A percentile compares a stretch with the other conserved stretches of the same genome.
phyloP scores from a whole-genome alignment of 2,113 vertebrate species.

The Thymallus thymallus region DNA sequence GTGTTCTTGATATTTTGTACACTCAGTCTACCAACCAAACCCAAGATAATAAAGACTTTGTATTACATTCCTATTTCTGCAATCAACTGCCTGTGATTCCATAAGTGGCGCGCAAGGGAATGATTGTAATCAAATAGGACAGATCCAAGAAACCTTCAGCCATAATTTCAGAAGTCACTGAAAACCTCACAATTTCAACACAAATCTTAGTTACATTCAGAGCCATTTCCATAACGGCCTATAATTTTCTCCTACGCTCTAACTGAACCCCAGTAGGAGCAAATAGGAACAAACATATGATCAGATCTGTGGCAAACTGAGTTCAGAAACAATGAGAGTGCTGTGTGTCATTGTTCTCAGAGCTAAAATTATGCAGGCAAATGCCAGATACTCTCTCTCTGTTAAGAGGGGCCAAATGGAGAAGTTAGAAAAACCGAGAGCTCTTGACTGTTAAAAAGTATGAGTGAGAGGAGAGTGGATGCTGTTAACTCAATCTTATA shows the following conservation, averaged over 20 bases:
- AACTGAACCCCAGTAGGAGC: background rate
- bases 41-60: too few species aligned
- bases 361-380: background rate
- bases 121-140: too few species aligned
- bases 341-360: background rate
- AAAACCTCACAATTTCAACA: background rate
- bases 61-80: too few species aligned
- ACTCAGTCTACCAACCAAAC: too few species aligned
- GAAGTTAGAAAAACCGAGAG: background rate
- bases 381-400: background rate
- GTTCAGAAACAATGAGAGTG: background rate
- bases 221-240: background rate
- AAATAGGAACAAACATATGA: background rate
- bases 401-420: background rate
- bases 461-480: background rate
- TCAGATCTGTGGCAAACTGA: background rate
- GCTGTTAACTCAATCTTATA: background rate
- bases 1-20: too few species aligned
- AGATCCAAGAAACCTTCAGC: too few species aligned
- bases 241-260: background rate
- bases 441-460: background rate
- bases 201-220: background rate
- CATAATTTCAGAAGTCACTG: background rate
- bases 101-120: too few species aligned
- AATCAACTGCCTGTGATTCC: too few species aligned